Percentiles rank a stretch among this genome's conserved stretches.
These are phyloP conservation scores for Darevskia mixta DNA, from an alignment of 2,797 vertebrate genomes.

Conservation along the genomic window DNA sequence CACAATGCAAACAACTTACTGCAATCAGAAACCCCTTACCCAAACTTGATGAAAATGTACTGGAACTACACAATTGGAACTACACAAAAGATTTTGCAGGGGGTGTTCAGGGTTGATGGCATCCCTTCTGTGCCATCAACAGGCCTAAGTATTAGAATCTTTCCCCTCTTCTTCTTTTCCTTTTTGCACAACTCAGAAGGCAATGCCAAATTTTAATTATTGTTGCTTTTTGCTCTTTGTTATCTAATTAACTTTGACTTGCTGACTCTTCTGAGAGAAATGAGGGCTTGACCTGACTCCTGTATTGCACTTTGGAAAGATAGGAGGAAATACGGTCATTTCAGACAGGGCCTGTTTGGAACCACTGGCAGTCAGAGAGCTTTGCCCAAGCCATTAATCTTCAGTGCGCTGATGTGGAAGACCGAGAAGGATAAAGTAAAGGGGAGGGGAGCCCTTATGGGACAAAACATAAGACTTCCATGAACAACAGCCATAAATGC, in stretches of 20 bases:
- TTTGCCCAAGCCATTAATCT: background rate
- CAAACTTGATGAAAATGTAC: no score
- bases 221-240: constrained; percentile 56
- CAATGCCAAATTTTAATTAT: constrained; percentile 59
- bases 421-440: background rate
- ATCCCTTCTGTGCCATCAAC: background rate
- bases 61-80: no score
- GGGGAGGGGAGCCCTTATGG: rapidly evolving
- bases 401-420: background rate
- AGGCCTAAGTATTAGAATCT: background rate
- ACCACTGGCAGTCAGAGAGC: background rate
- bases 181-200: constrained; percentile 24
- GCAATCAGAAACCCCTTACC: background rate
- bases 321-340: background rate
- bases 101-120: background rate
- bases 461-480: background rate
- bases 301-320: constrained; percentile 26
- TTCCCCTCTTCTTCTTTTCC: background rate
- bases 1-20: background rate
- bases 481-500: background rate
- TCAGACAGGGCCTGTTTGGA: constrained; percentile 4
- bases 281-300: constrained; percentile 52
- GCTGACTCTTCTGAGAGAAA: constrained; percentile 56
- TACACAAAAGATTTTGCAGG: no score
- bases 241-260: constrained; percentile 73